These are phyloP conservation scores for Macrotus californicus DNA, from an alignment of 2,113 vertebrate species.

Conservation along the genomic window DNA sequence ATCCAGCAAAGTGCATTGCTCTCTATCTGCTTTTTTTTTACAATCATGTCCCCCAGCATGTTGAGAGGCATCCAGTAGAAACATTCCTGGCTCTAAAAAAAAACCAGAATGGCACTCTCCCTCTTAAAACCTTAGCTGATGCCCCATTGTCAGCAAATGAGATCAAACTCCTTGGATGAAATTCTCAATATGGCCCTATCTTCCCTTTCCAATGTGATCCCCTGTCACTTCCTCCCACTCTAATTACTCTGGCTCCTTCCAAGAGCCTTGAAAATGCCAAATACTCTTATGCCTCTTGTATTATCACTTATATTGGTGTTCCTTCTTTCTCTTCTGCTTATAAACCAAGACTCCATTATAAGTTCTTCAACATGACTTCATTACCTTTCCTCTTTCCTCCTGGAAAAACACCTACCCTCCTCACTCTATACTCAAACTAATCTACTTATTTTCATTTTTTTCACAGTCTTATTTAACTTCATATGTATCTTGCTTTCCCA, in stretches of 20 bases:
- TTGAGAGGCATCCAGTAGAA: background rate
- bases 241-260: background rate
- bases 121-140: background rate
- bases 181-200: background rate
- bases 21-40: background rate
- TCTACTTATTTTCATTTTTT: background rate
- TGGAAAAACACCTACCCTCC: background rate
- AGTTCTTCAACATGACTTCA: background rate
- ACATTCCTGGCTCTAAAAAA: background rate
- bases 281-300: background rate
- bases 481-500: background rate
- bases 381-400: background rate
- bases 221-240: background rate
- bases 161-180: background rate
- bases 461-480: background rate
- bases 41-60: too few species aligned
- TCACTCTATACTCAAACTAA: accelerated
- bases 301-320: background rate
- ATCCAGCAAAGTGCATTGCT: background rate
- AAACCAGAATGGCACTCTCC: background rate
- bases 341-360: background rate
- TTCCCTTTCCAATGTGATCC: background rate
- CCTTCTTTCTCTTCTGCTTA: background rate
- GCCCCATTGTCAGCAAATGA: background rate
- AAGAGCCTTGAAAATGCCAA: background rate